phyloP scores from a whole-genome alignment of 2,888 invertebrate species.

The Eupsilia transversa region DNA sequence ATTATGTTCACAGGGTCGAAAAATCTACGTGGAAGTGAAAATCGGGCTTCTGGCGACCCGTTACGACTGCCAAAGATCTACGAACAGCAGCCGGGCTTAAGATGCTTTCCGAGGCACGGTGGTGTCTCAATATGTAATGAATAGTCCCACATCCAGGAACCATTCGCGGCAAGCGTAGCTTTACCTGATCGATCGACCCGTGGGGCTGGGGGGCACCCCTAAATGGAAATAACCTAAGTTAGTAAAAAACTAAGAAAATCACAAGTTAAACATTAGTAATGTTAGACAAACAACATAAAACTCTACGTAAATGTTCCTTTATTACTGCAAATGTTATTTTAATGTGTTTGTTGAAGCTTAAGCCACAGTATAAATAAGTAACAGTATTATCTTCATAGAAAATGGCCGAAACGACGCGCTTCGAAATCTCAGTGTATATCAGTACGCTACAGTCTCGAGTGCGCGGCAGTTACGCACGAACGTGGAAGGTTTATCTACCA shows the following conservation, averaged over 20 bases:
- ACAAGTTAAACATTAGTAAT: constrained; percentile 26
- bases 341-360: constrained; percentile 35
- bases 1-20: too few species aligned
- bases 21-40: too few species aligned
- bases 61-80: too few species aligned
- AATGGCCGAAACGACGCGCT: too few species aligned
- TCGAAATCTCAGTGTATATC: too few species aligned
- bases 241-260: background rate
- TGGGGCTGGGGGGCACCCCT: background rate
- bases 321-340: constrained; percentile 38
- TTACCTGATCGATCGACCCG: background rate
- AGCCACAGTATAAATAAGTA: too few species aligned
- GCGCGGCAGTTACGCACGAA: too few species aligned
- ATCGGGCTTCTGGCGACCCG: too few species aligned
- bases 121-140: background rate
- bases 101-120: background rate
- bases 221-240: background rate
- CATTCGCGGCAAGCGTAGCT: background rate
- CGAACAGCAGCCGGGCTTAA: background rate
- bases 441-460: too few species aligned
- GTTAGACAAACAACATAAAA: constrained; percentile 7
- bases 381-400: too few species aligned
- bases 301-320: constrained; percentile 10
- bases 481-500: too few species aligned
- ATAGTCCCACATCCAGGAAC: background rate